A percentile compares a stretch with the other conserved stretches of the same genome.
phyloP scores from a whole-genome alignment of 2,888 invertebrate genomes.

The Rhimphoctona megacephalus region DNA sequence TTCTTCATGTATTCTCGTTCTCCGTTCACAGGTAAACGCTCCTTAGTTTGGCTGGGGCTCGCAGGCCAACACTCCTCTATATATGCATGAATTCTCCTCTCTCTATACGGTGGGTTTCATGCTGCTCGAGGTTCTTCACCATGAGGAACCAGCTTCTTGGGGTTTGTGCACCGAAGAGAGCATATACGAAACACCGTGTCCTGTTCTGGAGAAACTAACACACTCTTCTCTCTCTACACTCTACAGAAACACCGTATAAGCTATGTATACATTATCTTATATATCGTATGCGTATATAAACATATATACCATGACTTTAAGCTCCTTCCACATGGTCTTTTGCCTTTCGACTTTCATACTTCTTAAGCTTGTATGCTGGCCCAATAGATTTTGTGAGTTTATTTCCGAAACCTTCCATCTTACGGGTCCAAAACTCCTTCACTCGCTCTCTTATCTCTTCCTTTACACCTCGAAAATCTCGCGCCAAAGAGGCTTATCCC shows the following conservation, averaged over 20 bases:
- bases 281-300: constrained; percentile 27
- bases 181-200: constrained; percentile 34
- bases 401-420: constrained; percentile 46
- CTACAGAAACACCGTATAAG: constrained; percentile 9
- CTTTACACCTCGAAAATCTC: constrained; percentile 21
- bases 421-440: constrained; percentile 14
- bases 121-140: constrained; percentile 46
- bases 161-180: constrained; percentile 42
- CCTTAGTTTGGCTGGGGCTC: constrained; percentile 53
- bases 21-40: constrained; percentile 57
- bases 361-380: constrained; percentile 29
- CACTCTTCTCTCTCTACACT: constrained; percentile 25
- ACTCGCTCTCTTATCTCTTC: constrained; percentile 16
- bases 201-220: constrained; percentile 43
- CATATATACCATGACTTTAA: constrained; percentile 71
- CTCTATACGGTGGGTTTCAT: constrained; percentile 28
- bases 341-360: constrained; percentile 30
- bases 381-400: constrained; percentile 66
- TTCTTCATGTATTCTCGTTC: constrained; percentile 31
- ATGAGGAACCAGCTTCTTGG: constrained; percentile 61
- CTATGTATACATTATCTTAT: neutral
- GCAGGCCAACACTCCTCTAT: constrained; percentile 39
- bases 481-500: constrained; percentile 62
- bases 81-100: constrained; percentile 12
- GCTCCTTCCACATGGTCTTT: constrained; percentile 75